Evolutionary conservation across 2,888 invertebrate genomes (phyloP).

Genomic region (Philaethria dido): DNA sequence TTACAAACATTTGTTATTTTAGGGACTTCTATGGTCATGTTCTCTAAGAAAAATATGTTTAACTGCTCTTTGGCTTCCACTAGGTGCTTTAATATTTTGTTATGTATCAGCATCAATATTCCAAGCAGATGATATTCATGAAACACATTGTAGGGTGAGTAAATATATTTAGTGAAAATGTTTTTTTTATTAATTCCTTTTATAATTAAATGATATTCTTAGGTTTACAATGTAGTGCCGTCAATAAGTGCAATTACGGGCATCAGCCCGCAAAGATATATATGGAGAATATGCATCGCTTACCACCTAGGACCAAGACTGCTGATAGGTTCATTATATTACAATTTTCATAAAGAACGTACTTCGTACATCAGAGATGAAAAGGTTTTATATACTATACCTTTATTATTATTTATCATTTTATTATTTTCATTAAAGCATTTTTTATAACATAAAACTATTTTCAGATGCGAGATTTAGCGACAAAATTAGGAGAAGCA

Average conservation of each 20-base stretch:
- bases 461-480: constrained; percentile 78
- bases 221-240: constrained; percentile 97
- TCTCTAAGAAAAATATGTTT: constrained; percentile 92
- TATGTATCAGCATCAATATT: constrained; percentile 95
- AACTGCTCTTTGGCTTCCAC: constrained; percentile 92
- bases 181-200: neutral
- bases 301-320: constrained; percentile 96
- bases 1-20: constrained; percentile 48
- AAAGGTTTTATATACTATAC: constrained; percentile 62
- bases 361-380: constrained; percentile 83
- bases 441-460: constrained; percentile 9
- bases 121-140: constrained; percentile 96
- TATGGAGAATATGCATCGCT: constrained; percentile 96
- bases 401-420: neutral
- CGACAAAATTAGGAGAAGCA: constrained; percentile 86
- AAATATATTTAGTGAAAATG: neutral
- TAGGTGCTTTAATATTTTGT: constrained; percentile 93
- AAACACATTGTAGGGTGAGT: constrained; percentile 96
- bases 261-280: constrained; percentile 94
- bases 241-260: constrained; percentile 98
- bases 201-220: constrained; percentile 40
- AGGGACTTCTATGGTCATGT: constrained; percentile 87
- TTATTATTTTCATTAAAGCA: neutral
- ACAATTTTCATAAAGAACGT: constrained; percentile 90
- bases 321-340: constrained; percentile 93